Conservation (phyloP, 2,888 invertebrate species). For the Neocrepidodera transversa region DNA sequence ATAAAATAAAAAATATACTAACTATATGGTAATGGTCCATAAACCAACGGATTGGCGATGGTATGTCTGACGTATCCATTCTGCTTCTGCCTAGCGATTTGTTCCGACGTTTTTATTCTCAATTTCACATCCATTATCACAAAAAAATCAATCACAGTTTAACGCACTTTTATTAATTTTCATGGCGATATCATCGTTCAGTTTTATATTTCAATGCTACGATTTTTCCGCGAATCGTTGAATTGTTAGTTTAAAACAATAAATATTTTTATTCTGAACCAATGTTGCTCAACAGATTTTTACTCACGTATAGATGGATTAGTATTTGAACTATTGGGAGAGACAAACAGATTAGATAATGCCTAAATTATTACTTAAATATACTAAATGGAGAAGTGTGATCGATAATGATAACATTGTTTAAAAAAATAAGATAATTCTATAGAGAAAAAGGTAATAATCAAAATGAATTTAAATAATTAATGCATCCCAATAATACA, state of each 20-base stretch:
- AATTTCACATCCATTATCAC: conserved; percentile 48
- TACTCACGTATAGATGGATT: background rate
- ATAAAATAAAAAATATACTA: no score
- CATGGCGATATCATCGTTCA: background rate
- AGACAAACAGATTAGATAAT: conserved; percentile 2
- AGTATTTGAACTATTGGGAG: background rate
- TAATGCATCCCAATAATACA: no score
- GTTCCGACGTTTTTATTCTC: conserved; percentile 52
- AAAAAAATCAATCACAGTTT: background rate
- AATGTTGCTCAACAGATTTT: background rate
- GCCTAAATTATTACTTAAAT: background rate
- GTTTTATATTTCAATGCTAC: background rate
- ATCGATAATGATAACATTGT: no score
- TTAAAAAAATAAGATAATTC: no score
- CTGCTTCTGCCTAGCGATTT: conserved; percentile 48
- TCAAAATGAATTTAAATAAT: no score
- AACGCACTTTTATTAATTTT: background rate
- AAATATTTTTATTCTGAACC: background rate
- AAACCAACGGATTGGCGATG: conserved; percentile 72
- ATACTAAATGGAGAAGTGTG: no score
- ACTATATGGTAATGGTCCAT: conserved; percentile 80
- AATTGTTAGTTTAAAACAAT: background rate
- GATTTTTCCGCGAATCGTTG: background rate
- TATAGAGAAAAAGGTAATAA: no score
- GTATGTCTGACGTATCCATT: conserved; percentile 53